phyloP scores from a whole-genome alignment of 1,140 invertebrate species.

The Pygmarrhopalites habei region DNA sequence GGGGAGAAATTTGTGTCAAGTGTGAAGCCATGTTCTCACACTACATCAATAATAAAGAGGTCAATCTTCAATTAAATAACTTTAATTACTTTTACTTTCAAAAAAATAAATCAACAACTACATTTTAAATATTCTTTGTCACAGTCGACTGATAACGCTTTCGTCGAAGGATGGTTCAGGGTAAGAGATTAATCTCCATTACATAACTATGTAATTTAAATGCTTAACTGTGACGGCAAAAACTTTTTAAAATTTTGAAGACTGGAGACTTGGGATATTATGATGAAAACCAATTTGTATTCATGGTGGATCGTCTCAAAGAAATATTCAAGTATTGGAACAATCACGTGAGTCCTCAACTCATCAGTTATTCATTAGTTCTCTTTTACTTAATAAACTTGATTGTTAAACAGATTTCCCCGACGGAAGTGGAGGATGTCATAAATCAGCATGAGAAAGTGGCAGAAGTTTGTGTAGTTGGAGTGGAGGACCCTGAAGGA shows the following conservation, averaged over 20 bases:
- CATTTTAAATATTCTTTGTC: background rate
- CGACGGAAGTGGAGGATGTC: slow-evolving; percentile 30
- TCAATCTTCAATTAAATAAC: no score
- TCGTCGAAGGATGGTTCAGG: slow-evolving; percentile 41
- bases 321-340: slow-evolving; percentile 41
- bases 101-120: background rate
- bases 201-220: no score
- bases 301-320: slow-evolving; percentile 41
- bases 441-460: slow-evolving; percentile 25
- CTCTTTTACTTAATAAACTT: background rate
- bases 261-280: slow-evolving; percentile 42
- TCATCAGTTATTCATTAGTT: background rate
- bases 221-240: no score
- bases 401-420: slow-evolving; percentile 10
- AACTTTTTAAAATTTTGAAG: no score
- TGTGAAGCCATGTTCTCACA: slow-evolving; percentile 12
- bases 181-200: no score
- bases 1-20: slow-evolving; percentile 25
- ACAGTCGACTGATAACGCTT: slow-evolving; percentile 27
- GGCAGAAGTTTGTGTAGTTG: slow-evolving; percentile 24
- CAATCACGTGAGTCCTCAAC: slow-evolving; percentile 25
- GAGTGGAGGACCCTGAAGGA: slow-evolving; percentile 12
- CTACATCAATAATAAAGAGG: slow-evolving; percentile 26
- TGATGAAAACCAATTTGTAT: slow-evolving; percentile 40
- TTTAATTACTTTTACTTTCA: slow-evolving; percentile 14